Base-by-base conservation (phyloP, 1,140 invertebrate species). In the Potamilus streckersoni region DNA sequence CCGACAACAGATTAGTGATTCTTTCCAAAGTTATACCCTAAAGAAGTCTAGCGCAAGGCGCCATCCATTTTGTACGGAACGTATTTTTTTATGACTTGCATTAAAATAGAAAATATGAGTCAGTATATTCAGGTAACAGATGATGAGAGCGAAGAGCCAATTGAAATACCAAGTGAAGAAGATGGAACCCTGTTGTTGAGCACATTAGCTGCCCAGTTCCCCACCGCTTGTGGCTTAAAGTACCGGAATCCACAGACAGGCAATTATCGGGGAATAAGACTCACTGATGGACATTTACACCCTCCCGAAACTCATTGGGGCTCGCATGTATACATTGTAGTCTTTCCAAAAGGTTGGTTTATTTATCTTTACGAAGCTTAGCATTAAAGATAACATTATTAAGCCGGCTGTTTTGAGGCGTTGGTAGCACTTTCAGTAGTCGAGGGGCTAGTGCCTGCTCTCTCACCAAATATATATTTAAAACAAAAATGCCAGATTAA, bases 201-300 rank as follows among this genome's bases (percentile, higher is more conserved):
- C 64, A 98, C 97, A 6, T 90, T 98, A 69, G 92, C 95, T 61
- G 95, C 95, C 67, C 96, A 98, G 87, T 98, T 97, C 92, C 96
- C 96, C 66, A 96, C 96, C 78, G 95, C 96, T 55, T 96, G 95
- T 88, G 97, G 97, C 23, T 92, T 99, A 64, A 98, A 98, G 92
- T 99, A 96, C 90, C 92, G 96, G 75, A 96, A 93, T 84, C 93
- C 95, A 17, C 95, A 96, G 78, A 95, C 94, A 23, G 94, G 95
- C 81, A 93, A 93, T 58, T 94, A 96, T 89, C 92, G 97, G 76
- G 97, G 96, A 61, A 95, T 98, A 19, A 92, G 96, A 76, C 92
- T 97, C 65, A 95, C 93, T 78, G 96, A 98, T 86, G 95, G 95
- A 64, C 93, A 94, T 82, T 92, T 98, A 49, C 95, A 96, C 91